Base-by-base conservation (phyloP, 2,888 invertebrate genomes). In the Rhaphigaster nebulosa region DNA sequence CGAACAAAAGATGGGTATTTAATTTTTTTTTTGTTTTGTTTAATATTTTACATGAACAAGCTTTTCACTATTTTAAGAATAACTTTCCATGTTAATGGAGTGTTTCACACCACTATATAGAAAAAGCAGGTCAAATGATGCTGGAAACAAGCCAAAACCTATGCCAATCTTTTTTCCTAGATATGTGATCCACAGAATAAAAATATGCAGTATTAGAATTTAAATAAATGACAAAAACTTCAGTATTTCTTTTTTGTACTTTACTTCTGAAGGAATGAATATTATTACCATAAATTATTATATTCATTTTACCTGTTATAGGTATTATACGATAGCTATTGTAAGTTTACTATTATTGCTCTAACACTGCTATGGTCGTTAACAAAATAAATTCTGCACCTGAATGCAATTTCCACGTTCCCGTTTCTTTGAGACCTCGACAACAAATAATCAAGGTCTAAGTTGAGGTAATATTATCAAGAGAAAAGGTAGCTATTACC, bases 331-430 rank as follows among this genome's bases (percentile, higher is more conserved):
- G 18, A 65, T 65, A 29, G 3, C 15, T 29, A 29, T 29, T 29
- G 65, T 65, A 29, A 8, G n/a, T n/a, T 60, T 26, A 60, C 12
- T 60, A 29, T 5, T 18, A 65, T 6, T n/a, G 29, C 65, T 60
- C 18, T 8, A 29, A 29, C 3, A 29, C 10, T 29, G 29, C 10
- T 65, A 65, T 34, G 70, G 38, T 0, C 29, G 15, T 1, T 8
- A 3, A 15, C 29, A 18, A 34, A 65, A 5, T 6, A 38, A 18
- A 18, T 76, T 23, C 38, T 76, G 20, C 38, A 76, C 20, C 70
- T 76, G 70, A 38, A 76, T 76, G 70, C 70, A 38, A 76, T 76
- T 76, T 76, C 70, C 38, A 76, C 70, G 70, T 76, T 38, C 70
- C 70, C 70, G 70, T 76, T 76, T 38, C 70, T 76, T 34, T 1